Percentiles rank a stretch among this genome's conserved stretches.
Conservation (phyloP, 2,888 invertebrate species). For the Drosophila merina region DNA sequence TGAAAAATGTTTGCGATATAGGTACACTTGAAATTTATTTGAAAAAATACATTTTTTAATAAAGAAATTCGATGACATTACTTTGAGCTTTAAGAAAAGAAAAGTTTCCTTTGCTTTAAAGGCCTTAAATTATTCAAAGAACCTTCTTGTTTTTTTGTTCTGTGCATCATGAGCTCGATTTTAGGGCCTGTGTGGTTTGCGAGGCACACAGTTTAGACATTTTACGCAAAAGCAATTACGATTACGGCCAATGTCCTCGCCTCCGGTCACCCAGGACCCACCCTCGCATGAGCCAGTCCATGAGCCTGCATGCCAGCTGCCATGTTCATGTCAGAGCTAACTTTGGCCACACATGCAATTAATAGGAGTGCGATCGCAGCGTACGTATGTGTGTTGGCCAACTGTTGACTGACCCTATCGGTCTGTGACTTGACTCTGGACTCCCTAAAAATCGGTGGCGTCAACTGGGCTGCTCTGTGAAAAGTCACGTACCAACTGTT, state of each 20-base stretch:
- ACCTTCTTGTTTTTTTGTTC: too few relatives aligned
- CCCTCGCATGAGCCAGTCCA: not conserved
- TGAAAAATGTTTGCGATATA: not conserved
- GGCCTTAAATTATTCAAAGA: too few relatives aligned
- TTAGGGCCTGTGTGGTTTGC: too few relatives aligned
- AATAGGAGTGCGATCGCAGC: conserved; percentile 44
- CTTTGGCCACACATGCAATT: conserved; percentile 60
- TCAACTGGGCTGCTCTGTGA: conserved; percentile 60
- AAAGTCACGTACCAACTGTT: conserved; percentile 77
- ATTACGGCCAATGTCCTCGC: conserved; percentile 31
- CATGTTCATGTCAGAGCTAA: conserved; percentile 51
- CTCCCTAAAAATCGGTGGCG: conserved; percentile 46
- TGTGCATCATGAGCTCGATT: too few relatives aligned
- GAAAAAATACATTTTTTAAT: not conserved
- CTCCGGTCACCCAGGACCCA: not conserved
- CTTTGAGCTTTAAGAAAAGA: not conserved
- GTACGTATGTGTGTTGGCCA: conserved; percentile 44
- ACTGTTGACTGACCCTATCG: conserved; percentile 69
- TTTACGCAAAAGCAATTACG: conserved; percentile 62
- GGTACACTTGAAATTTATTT: not conserved
- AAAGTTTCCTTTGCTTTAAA: not conserved
- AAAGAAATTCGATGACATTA: not conserved
- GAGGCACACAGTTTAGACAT: conserved; percentile 32
- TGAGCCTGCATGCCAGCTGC: conserved; percentile 21
- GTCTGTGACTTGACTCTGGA: conserved; percentile 28